phyloP scores from a whole-genome alignment of 1,140 invertebrate genomes.

The Steinernema feltiae region DNA sequence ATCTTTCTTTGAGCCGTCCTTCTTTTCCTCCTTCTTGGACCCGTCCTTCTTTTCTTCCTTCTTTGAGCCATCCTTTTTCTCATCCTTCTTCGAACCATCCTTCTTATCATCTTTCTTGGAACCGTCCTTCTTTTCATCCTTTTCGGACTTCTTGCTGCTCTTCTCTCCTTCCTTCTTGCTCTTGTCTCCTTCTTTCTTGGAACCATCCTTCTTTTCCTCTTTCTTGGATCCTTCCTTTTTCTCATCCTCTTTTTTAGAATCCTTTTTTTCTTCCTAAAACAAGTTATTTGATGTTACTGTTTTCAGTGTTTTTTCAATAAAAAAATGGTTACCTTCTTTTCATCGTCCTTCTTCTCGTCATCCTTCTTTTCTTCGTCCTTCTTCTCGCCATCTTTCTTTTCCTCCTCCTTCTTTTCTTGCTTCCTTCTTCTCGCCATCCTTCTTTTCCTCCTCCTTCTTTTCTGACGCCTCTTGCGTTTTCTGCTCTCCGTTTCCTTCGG shows the following conservation, averaged over 20 bases:
- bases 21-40: slow-evolving; percentile 52
- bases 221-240: slow-evolving; percentile 9
- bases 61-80: background rate
- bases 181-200: background rate
- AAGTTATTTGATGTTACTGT: too few species aligned
- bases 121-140: background rate
- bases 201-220: slow-evolving; percentile 7
- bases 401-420: background rate
- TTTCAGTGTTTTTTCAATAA: background rate
- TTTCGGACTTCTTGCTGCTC: too few species aligned
- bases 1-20: background rate
- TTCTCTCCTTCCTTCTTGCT: background rate
- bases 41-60: slow-evolving; percentile 65
- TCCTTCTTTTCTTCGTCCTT: background rate
- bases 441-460: slow-evolving; percentile 49
- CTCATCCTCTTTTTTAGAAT: background rate
- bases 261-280: background rate
- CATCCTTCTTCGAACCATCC: too few species aligned
- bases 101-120: too few species aligned
- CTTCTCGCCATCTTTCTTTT: background rate
- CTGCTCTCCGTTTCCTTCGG: background rate
- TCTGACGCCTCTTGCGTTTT: background rate
- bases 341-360: background rate
- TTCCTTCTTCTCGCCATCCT: slow-evolving; percentile 63
- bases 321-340: background rate